A percentile compares a stretch with the other conserved stretches of the same genome.
phyloP scores from a whole-genome alignment of 2,113 vertebrate species.

The Oplegnathus fasciatus region DNA sequence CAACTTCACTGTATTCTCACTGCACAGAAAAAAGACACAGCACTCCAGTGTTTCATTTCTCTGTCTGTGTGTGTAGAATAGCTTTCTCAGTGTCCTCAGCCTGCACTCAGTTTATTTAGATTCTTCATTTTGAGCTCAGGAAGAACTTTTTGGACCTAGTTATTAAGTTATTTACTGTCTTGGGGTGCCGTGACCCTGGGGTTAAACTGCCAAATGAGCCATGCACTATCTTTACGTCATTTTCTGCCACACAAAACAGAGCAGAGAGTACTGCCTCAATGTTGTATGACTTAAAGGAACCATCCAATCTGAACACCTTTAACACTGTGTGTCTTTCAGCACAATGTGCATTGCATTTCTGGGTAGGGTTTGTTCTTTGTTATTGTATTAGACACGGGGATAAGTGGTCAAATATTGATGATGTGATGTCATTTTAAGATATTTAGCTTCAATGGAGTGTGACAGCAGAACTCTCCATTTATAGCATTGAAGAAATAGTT shows the following conservation, averaged over 20 bases:
- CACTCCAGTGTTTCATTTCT: neutral
- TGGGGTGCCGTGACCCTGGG: conserved; percentile 13
- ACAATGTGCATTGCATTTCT: conserved; percentile 3
- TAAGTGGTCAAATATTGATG: neutral
- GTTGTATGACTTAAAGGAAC: neutral
- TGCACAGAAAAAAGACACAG: neutral
- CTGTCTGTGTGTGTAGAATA: neutral
- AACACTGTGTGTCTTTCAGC: neutral
- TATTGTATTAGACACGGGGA: neutral
- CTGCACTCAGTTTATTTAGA: conserved; percentile 6
- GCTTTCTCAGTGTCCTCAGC: conserved; percentile 19
- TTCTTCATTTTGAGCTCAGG: conserved; percentile 55
- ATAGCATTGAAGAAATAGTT: neutral
- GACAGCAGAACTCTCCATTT: neutral
- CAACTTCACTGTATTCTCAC: neutral
- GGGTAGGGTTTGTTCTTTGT: neutral
- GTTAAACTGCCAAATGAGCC: conserved; percentile 28
- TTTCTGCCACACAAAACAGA: conserved; percentile 3
- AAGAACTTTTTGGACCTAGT: conserved; percentile 31
- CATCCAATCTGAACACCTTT: neutral
- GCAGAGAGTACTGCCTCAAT: neutral
- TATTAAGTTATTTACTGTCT: conserved; percentile 24
- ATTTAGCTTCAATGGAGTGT: neutral
- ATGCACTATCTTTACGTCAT: conserved; percentile 30
- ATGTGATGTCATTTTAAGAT: neutral